phyloP scores from a whole-genome alignment of 1,140 invertebrate species.

The Drosophila sp. region DNA sequence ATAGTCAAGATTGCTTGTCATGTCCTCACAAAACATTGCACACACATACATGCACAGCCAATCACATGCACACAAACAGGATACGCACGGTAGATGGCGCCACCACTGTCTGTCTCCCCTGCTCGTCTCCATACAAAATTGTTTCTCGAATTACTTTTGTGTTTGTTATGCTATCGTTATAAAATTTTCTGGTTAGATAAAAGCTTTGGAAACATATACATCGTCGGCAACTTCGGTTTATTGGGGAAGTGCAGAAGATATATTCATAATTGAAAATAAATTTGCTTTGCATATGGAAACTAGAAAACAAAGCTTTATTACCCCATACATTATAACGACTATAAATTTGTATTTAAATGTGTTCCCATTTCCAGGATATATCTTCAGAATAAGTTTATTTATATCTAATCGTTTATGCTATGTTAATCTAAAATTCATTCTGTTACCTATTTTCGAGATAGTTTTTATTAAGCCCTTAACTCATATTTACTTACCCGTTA shows the following conservation, averaged over 20 bases:
- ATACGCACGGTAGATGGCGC: constrained; percentile 10
- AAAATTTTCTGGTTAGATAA: constrained; percentile 11
- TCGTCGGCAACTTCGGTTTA: not conserved
- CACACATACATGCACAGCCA: not conserved
- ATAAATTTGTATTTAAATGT: not conserved
- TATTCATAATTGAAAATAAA: not conserved
- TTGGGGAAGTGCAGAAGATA: not conserved
- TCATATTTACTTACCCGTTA: constrained; percentile 86
- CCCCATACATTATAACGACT: not conserved
- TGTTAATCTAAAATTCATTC: too few species aligned
- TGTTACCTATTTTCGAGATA: too few species aligned
- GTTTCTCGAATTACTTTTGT: constrained; percentile 21
- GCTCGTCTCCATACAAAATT: constrained; percentile 6
- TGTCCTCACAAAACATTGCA: too few species aligned
- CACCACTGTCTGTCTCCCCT: not conserved
- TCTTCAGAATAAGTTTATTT: too few species aligned
- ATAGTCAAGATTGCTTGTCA: constrained; percentile 3
- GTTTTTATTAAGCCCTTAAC: too few species aligned
- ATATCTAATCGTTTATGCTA: too few species aligned
- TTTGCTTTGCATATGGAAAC: not conserved
- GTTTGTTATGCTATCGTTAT: constrained; percentile 13
- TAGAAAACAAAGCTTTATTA: not conserved
- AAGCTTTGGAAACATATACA: not conserved
- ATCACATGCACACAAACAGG: not conserved
- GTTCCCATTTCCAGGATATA: too few species aligned